phyloP scores from a whole-genome alignment of 1,140 invertebrate genomes.

The Zaprionus kolodkinae region DNA sequence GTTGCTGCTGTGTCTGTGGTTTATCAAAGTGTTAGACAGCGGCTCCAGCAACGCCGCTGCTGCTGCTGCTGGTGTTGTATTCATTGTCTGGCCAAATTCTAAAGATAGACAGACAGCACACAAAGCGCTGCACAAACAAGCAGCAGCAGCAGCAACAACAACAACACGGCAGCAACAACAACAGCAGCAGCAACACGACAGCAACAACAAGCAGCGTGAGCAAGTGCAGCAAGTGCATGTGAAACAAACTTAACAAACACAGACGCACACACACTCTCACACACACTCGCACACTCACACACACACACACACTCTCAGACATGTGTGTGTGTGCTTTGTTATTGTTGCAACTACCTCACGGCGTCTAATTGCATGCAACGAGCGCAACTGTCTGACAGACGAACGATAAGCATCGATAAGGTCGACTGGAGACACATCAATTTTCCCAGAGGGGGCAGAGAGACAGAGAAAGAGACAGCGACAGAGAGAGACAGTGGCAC shows the following conservation, averaged over 20 bases:
- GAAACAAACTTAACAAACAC: constrained; percentile 57
- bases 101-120: constrained; percentile 55
- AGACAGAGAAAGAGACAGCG: background rate
- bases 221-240: constrained; percentile 65
- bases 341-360: constrained; percentile 35
- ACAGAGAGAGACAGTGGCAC: background rate
- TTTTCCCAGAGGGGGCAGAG: constrained; percentile 13
- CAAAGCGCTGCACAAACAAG: constrained; percentile 22
- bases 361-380: constrained; percentile 48
- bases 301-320: constrained; percentile 10
- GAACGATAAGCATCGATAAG: constrained; percentile 57
- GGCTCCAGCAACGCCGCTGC: constrained; percentile 10
- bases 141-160: constrained; percentile 23
- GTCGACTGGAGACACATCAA: constrained; percentile 52
- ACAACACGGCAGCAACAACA: background rate
- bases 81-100: constrained; percentile 72
- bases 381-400: constrained; percentile 35
- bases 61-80: constrained; percentile 22
- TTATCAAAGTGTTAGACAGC: constrained; percentile 61
- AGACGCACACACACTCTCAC: background rate
- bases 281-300: background rate
- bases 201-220: constrained; percentile 12
- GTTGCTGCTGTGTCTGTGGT: constrained; percentile 44
- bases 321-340: constrained; percentile 15
- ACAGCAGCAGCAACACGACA: constrained; percentile 13